phyloP scores from a whole-genome alignment of 2,797 vertebrate genomes.

The Spinibarbus caldwelli region DNA sequence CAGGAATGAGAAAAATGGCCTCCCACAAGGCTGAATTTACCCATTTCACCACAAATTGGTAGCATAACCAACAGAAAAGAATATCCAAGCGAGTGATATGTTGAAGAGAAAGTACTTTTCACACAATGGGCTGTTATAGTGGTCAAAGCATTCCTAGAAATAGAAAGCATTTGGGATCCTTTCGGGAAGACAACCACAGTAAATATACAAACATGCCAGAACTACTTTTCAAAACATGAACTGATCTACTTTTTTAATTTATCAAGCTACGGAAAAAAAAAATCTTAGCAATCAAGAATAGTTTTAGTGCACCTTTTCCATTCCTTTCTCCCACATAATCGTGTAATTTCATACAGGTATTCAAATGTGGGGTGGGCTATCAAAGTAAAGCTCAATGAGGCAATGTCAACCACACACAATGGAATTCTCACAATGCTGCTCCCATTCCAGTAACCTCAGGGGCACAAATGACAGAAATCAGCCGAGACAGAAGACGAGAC shows the following conservation, averaged over 20 bases:
- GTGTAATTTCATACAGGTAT: slow-evolving; percentile 46
- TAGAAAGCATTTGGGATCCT: background rate
- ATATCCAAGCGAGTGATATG: slow-evolving; percentile 55
- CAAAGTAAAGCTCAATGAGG: slow-evolving; percentile 61
- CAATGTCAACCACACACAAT: slow-evolving; percentile 61
- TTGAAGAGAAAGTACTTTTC: slow-evolving; percentile 69
- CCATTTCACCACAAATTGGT: slow-evolving; percentile 55
- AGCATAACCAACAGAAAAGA: slow-evolving; percentile 51
- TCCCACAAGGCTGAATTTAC: slow-evolving; percentile 48
- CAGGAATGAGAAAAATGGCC: slow-evolving; percentile 58
- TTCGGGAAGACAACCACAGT: slow-evolving; percentile 1
- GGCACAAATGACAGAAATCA: slow-evolving; percentile 66
- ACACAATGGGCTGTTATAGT: slow-evolving; percentile 43
- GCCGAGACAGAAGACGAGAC: slow-evolving; percentile 64
- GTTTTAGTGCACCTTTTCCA: slow-evolving; percentile 17
- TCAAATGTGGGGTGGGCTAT: slow-evolving; percentile 42
- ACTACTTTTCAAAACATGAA: background rate
- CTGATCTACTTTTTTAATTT: background rate
- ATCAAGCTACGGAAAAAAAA: background rate
- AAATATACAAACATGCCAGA: background rate
- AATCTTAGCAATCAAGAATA: background rate
- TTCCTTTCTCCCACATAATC: slow-evolving; percentile 37
- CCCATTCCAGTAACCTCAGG: slow-evolving; percentile 71
- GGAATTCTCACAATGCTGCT: slow-evolving; percentile 72
- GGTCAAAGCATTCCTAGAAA: slow-evolving; percentile 10